A percentile compares a stretch with the other conserved stretches of the same genome.
Conservation (phyloP, 2,113 vertebrate genomes). For the Orthonyx spaldingii region DNA sequence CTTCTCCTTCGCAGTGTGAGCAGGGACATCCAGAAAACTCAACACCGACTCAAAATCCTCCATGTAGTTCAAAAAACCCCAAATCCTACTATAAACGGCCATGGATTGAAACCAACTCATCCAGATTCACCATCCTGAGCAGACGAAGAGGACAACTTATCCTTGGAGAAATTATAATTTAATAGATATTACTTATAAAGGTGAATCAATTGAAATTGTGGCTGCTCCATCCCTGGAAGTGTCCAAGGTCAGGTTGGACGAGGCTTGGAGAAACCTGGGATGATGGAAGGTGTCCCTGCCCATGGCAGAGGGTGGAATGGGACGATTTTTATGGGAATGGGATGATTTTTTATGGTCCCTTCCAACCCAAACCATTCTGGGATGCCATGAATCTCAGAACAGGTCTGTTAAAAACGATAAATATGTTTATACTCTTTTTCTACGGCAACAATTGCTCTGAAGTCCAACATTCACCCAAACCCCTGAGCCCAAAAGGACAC, state of each 20-base stretch:
- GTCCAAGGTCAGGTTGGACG: neutral
- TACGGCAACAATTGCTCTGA: neutral
- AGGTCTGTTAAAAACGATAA: neutral
- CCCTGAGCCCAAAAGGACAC: neutral
- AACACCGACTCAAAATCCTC: rapidly evolving
- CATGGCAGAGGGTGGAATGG: neutral
- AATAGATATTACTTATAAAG: neutral
- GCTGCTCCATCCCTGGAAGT: neutral
- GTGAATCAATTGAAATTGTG: neutral
- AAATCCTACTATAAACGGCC: neutral
- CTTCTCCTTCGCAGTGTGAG: rapidly evolving
- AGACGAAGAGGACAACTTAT: neutral
- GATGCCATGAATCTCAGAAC: neutral
- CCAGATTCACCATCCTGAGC: neutral
- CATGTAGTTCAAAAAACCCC: rapidly evolving
- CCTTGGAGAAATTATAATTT: neutral
- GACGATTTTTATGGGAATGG: no score
- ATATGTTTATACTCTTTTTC: rapidly evolving
- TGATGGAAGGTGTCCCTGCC: neutral
- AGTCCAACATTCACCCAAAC: neutral
- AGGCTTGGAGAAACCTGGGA: neutral
- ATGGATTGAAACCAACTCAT: rapidly evolving
- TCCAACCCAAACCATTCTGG: neutral
- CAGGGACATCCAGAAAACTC: neutral
- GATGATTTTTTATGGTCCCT: neutral